Percentiles rank a stretch among this genome's conserved stretches.
phyloP scores from a whole-genome alignment of 2,113 vertebrate species.

The Takifugu flavidus region DNA sequence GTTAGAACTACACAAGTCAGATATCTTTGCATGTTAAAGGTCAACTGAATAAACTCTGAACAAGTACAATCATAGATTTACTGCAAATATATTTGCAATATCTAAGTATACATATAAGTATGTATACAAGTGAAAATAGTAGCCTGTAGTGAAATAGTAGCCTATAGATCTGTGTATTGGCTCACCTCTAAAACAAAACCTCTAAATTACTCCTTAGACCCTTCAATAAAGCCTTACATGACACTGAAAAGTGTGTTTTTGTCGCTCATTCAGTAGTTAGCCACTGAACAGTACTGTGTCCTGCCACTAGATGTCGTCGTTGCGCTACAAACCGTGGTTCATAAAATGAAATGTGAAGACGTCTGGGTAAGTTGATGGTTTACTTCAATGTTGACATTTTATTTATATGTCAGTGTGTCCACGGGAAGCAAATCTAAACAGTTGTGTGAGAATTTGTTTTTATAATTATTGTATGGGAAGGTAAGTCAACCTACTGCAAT shows the following conservation, averaged over 20 bases:
- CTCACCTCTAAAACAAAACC: conserved; percentile 45
- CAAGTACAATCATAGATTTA: conserved; percentile 45
- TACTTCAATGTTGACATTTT: too few relatives aligned
- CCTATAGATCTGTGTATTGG: conserved; percentile 48
- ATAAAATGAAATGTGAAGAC: too few relatives aligned
- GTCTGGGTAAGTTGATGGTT: too few relatives aligned
- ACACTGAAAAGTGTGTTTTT: not conserved
- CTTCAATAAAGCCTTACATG: conserved; percentile 69
- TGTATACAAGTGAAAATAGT: conserved; percentile 50
- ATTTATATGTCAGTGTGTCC: too few relatives aligned
- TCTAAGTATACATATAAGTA: conserved; percentile 10
- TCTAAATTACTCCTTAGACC: conserved; percentile 45
- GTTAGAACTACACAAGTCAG: conserved; percentile 35
- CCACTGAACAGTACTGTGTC: too few relatives aligned
- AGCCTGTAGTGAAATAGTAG: conserved; percentile 47
- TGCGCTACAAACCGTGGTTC: conserved; percentile 22
- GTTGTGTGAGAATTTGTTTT: too few relatives aligned
- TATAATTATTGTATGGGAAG: too few relatives aligned
- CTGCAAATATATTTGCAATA: conserved; percentile 15
- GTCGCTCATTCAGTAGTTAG: not conserved
- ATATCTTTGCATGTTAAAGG: conserved; percentile 65
- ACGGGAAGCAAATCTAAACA: too few relatives aligned
- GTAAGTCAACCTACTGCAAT: too few relatives aligned
- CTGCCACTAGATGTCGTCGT: conserved; percentile 64
- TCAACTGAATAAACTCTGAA: conserved; percentile 31